These are phyloP conservation scores for Drosophila kuntzei DNA, from an alignment of 2,888 invertebrate species.

Conservation along the genomic window DNA sequence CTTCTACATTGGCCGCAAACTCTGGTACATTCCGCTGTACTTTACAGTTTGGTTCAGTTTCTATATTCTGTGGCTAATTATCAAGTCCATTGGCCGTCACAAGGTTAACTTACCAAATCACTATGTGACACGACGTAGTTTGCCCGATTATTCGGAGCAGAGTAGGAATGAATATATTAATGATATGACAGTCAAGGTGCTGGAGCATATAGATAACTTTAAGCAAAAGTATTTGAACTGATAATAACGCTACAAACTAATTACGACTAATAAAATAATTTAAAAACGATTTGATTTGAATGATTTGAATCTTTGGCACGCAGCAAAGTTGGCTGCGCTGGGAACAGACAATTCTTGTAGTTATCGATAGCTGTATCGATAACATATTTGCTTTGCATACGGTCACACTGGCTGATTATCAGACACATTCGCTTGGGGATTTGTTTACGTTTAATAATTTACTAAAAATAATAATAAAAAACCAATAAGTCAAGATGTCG, in stretches of 20 bases:
- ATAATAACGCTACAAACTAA: slow-evolving; percentile 42
- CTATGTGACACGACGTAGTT: slow-evolving; percentile 78
- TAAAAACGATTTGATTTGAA: slow-evolving; percentile 7
- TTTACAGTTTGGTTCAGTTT: slow-evolving; percentile 88
- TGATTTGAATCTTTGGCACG: slow-evolving; percentile 15
- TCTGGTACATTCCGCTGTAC: slow-evolving; percentile 90
- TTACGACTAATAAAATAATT: slow-evolving; percentile 55
- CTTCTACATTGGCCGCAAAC: slow-evolving; percentile 89
- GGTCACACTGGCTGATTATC: slow-evolving; percentile 10
- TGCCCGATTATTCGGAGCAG: slow-evolving; percentile 65
- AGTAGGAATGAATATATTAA: slow-evolving; percentile 80
- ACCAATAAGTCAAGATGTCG: slow-evolving; percentile 90
- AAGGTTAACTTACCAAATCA: slow-evolving; percentile 86
- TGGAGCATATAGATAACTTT: slow-evolving; percentile 84
- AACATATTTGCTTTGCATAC: neutral
- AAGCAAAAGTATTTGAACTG: slow-evolving; percentile 78
- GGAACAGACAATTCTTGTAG: neutral
- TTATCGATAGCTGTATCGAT: slow-evolving; percentile 33
- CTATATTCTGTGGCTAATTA: slow-evolving; percentile 88
- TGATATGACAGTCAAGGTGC: slow-evolving; percentile 82
- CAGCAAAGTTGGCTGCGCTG: slow-evolving; percentile 30
- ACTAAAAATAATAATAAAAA: slow-evolving; percentile 39
- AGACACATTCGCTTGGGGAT: slow-evolving; percentile 12
- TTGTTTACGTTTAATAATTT: slow-evolving; percentile 66
- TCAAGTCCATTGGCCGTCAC: slow-evolving; percentile 89